Percentiles rank a stretch among this genome's conserved stretches.
These are phyloP conservation scores for Cybosia mesomella DNA, from an alignment of 2,888 invertebrate genomes.

Conservation along the genomic window DNA sequence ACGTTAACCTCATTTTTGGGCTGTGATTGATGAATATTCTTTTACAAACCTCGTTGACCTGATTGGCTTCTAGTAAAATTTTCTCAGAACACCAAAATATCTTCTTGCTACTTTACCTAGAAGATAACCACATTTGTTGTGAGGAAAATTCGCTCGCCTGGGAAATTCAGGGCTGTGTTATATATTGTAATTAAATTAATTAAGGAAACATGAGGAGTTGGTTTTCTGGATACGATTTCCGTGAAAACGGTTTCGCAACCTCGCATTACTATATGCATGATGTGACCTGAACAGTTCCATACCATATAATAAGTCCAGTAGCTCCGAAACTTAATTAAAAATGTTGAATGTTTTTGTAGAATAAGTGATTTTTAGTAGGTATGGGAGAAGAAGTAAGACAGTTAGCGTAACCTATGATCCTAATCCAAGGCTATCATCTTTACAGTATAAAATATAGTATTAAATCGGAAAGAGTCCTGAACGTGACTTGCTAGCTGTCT, in stretches of 20 bases:
- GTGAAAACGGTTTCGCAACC: constrained; percentile 13
- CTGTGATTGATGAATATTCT: constrained; percentile 40
- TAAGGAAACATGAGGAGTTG: constrained; percentile 46
- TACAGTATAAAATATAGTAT: no score
- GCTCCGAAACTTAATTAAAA: constrained; percentile 27
- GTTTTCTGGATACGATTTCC: constrained; percentile 32
- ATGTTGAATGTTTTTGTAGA: no score
- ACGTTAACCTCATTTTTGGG: constrained; percentile 27
- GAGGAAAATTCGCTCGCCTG: constrained; percentile 43
- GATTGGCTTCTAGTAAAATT: constrained; percentile 16
- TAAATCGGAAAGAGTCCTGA: no score
- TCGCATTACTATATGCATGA: constrained; percentile 19
- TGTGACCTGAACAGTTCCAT: constrained; percentile 29
- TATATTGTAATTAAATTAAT: constrained; percentile 55
- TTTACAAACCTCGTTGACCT: constrained; percentile 4
- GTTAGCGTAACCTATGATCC: no score
- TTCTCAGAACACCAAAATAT: constrained; percentile 13
- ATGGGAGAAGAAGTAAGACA: no score
- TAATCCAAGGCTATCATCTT: no score
- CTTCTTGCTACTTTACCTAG: constrained; percentile 19
- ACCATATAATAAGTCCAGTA: constrained; percentile 20
- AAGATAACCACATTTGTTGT: constrained; percentile 28
- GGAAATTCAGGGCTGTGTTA: constrained; percentile 44
- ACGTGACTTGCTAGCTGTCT: no score
- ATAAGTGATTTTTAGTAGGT: no score